A percentile compares a stretch with the other conserved stretches of the same genome.
These are phyloP conservation scores for Panthera leo DNA, from an alignment of 2,113 vertebrate species.

Conservation along the genomic window DNA sequence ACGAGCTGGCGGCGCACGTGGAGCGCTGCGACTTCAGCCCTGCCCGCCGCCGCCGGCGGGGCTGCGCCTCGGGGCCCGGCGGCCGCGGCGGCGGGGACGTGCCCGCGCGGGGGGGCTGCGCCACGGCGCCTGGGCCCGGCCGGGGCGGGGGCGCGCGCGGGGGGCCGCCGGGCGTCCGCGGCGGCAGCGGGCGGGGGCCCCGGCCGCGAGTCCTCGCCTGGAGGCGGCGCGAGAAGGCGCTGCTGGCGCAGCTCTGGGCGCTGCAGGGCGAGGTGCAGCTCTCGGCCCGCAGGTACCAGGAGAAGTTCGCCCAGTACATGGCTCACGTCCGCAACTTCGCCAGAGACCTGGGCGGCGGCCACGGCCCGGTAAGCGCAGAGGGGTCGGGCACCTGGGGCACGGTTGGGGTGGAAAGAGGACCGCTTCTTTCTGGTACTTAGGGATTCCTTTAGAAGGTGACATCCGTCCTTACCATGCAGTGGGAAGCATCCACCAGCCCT, in stretches of 20 bases:
- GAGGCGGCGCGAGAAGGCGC: slow-evolving; percentile 83
- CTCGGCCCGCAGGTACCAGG: slow-evolving; percentile 82
- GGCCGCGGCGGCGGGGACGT: slow-evolving; percentile 62
- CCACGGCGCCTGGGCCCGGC: too few relatives aligned
- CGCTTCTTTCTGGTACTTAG: not conserved
- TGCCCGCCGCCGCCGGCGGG: not conserved
- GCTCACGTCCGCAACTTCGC: slow-evolving; percentile 83
- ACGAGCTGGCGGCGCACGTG: slow-evolving; percentile 74
- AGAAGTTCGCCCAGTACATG: slow-evolving; percentile 85
- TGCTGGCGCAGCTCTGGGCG: slow-evolving; percentile 83
- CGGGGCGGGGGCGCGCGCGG: not conserved
- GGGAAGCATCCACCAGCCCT: not conserved
- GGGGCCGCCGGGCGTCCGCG: slow-evolving; percentile 16
- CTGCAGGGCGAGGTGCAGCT: slow-evolving; percentile 82
- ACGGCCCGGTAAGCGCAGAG: slow-evolving; percentile 82
- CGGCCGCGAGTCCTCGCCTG: slow-evolving; percentile 79
- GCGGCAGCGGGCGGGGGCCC: slow-evolving; percentile 81
- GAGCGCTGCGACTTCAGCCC: slow-evolving; percentile 76
- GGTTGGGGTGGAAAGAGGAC: not conserved
- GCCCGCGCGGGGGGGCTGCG: slow-evolving; percentile 18
- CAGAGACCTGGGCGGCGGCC: slow-evolving; percentile 77
- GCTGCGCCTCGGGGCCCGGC: not conserved
- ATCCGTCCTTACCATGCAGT: fast-evolving
- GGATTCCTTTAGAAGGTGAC: not conserved
- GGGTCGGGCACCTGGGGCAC: fast-evolving